Evolutionary conservation across 1,140 invertebrate genomes (phyloP).

Genomic region (Meloidogyne floridensis): DNA sequence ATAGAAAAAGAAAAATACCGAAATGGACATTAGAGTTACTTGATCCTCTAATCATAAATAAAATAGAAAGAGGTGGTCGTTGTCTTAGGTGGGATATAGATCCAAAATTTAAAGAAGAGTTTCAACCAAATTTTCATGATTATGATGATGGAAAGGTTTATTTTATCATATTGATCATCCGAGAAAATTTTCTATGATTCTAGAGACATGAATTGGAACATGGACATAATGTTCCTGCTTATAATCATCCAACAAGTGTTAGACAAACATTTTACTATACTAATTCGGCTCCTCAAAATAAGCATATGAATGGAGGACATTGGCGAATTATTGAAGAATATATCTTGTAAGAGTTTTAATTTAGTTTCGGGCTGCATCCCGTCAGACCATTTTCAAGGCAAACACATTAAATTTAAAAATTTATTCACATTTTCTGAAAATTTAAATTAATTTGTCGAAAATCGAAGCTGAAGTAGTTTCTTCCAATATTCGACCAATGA

Average conservation of each 20-base stretch:
- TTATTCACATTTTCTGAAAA: too few relatives aligned
- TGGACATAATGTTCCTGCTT: constrained; percentile 1
- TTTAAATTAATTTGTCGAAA: too few relatives aligned
- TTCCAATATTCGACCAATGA: too few relatives aligned
- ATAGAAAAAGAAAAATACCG: background rate
- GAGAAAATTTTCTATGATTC: background rate
- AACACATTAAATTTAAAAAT: too few relatives aligned
- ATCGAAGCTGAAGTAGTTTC: too few relatives aligned
- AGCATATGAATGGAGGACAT: background rate
- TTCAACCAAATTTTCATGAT: background rate
- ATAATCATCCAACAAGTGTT: background rate
- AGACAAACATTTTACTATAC: constrained; percentile 7
- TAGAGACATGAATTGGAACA: background rate
- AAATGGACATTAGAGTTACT: constrained; percentile 1
- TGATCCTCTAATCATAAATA: background rate
- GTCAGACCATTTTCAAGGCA: too few relatives aligned
- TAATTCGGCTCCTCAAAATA: constrained; percentile 14
- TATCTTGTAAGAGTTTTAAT: background rate
- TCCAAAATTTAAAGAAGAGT: background rate
- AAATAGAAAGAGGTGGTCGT: background rate
- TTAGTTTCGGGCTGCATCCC: background rate
- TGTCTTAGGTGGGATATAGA: background rate
- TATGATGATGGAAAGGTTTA: constrained; percentile 10
- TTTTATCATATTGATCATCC: background rate
- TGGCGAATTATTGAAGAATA: constrained; percentile 9